Percentiles rank a stretch among this genome's conserved stretches.
These are phyloP conservation scores for Onchidella celtica DNA, from an alignment of 2,888 invertebrate species.

Conservation along the genomic window DNA sequence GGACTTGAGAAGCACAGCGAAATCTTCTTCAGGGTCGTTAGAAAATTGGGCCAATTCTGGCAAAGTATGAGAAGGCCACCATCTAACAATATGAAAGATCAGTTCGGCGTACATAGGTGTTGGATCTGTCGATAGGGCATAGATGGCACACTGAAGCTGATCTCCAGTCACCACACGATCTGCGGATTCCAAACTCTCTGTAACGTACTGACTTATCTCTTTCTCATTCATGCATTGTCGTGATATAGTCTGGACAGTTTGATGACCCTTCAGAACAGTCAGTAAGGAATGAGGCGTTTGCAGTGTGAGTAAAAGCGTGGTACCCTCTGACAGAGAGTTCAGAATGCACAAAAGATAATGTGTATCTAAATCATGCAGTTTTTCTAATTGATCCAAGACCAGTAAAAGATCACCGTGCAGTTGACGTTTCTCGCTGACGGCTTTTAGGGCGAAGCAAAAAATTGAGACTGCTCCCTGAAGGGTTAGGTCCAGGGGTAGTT, in stretches of 20 bases:
- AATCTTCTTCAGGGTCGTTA: constrained; percentile 40
- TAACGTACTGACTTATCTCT: constrained; percentile 22
- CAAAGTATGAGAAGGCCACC: constrained; percentile 55
- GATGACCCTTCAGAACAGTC: constrained; percentile 38
- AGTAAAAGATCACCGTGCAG: constrained; percentile 46
- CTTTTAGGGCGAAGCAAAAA: constrained; percentile 46
- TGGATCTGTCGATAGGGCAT: constrained; percentile 38
- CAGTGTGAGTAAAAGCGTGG: constrained; percentile 48
- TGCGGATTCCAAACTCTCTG: constrained; percentile 10
- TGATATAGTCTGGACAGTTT: constrained; percentile 8
- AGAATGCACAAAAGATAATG: constrained; percentile 50
- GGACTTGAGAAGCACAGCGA: constrained; percentile 44
- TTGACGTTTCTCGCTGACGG: constrained; percentile 35
- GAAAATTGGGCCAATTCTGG: constrained; percentile 42
- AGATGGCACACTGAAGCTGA: constrained; percentile 42
- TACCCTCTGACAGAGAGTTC: constrained; percentile 44
- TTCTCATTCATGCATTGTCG: constrained; percentile 10
- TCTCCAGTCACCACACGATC: constrained; percentile 49
- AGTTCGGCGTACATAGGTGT: constrained; percentile 46
- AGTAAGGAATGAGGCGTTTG: constrained; percentile 20
- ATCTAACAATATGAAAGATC: constrained; percentile 34
- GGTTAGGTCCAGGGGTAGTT: constrained; percentile 42
- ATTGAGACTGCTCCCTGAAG: constrained; percentile 40
- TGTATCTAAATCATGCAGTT: constrained; percentile 40
- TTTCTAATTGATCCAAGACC: constrained; percentile 53